Base-by-base conservation (phyloP, 2,888 invertebrate species). In the Charanyca ferruginea region DNA sequence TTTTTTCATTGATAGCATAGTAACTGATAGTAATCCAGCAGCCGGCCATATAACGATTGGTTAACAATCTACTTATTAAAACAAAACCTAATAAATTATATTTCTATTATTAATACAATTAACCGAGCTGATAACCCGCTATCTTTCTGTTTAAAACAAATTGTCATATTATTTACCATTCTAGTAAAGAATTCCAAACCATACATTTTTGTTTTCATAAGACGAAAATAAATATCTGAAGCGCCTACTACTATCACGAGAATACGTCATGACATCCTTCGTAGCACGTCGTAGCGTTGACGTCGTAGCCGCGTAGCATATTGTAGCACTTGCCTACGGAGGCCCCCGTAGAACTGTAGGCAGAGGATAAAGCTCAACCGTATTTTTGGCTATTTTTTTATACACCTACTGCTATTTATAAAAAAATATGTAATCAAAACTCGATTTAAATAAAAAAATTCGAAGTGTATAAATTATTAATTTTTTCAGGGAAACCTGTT, bases 261-360 rank as follows among this genome's bases (percentile, higher is more conserved):
- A 47, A 48, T n/a, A n/a, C n/a, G 66, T 72, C 68, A 52, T 68
- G 66, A 68, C 60, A 67, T 71, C 62, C 58, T 53, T 74, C 72
- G 79, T 79, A 75, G 76, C 73, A 51, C 68, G 73, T 78, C 67
- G 74, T 67, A 72, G 77, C 58, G 55, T 28, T 64, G 67, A 69
- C 65, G 67, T 65, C 83, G 86, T 85, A 79, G 83, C 67, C 54
- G 61, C 82, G 85, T 86, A 85, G 77, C 61, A 42, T 59, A 55
- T 70, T 61, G 83, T 81, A 84, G 85, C 82, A 70, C 41, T 64
- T 59, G 47, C 63, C 73, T 76, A 81, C 77, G 66, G n/a, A 45
- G 47, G 49, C 49, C 35, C 59, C 55, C 67, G 51, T 52, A 38
- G 16, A 38, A 38, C 16, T 11, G 38, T 38, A 61, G 58, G 55